Base-by-base conservation (phyloP, 2,888 invertebrate species). In the Zeuzera pyrina region DNA sequence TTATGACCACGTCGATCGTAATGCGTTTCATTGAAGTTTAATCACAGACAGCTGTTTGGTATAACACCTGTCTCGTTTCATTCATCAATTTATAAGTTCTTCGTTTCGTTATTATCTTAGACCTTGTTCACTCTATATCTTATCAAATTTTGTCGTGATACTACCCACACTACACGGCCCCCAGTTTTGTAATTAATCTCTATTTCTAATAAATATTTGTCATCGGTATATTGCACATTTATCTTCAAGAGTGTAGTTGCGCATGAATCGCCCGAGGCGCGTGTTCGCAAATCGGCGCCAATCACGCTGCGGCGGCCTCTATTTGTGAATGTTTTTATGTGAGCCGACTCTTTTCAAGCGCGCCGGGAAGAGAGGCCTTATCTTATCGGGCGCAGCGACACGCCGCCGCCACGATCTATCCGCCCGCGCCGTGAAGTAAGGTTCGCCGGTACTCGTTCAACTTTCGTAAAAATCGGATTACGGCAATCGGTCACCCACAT, bases 251-350 rank as follows among this genome's bases (percentile, higher is more conserved):
- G 36, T 37, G 38, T 38, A 36, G 29, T 38, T 31, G 31, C 30
- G 45, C 30, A 42, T 40, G 36, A 36, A 23, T 22, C 30, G 57
- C 51, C 43, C 41, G 44, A 42, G 54, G 50, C 55, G 49, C 46
- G 51, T 47, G 44, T 49, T 52, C 53, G 54, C 54, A 48, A 48
- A 49, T 48, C 54, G 60, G 61, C 58, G 59, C 59, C 61, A 57
- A 56, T 57, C 57, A 52, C 54, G 49, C 48, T 49, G 51, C 31
- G 34, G 39, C 59, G 60, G 59, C 60, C 63, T 65, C 56, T 67
- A 63, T 67, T 70, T 64, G 62, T 65, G 56, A 67, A 68, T 60
- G 65, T 70, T 71, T 68, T 69, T 64, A 61, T 60, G 57, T 52
- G 57, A 54, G 52, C 40, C 55, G 56, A 51, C 56, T 48, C 53